phyloP scores from a whole-genome alignment of 2,888 invertebrate genomes.

The Pterostichus niger region DNA sequence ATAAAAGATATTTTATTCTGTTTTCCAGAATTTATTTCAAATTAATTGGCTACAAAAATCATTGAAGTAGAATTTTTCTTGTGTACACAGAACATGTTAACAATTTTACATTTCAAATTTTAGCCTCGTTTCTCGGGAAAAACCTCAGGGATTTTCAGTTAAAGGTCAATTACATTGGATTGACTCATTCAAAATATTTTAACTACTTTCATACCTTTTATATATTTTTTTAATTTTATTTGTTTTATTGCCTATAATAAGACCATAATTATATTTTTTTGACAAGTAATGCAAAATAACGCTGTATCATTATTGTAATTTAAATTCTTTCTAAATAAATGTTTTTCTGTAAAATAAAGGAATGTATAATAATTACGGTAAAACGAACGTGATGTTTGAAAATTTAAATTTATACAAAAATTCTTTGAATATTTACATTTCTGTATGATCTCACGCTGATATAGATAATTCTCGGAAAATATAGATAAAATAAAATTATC shows the following conservation, averaged over 20 bases:
- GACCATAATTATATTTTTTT: constrained; percentile 22
- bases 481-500: too few relatives aligned
- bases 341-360: not conserved
- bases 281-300: constrained; percentile 1
- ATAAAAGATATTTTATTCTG: not conserved
- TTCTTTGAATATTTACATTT: too few relatives aligned
- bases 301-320: constrained; percentile 10
- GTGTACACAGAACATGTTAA: not conserved
- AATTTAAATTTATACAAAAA: too few relatives aligned
- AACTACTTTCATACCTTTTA: not conserved
- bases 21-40: not conserved
- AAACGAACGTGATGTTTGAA: too few relatives aligned
- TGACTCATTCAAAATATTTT: constrained; percentile 15
- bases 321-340: constrained; percentile 7
- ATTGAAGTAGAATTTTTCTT: constrained; percentile 3
- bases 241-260: not conserved
- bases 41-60: not conserved
- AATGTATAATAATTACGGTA: too few relatives aligned
- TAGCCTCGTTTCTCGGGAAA: constrained; percentile 34
- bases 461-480: too few relatives aligned
- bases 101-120: constrained; percentile 23
- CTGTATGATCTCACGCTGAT: too few relatives aligned
- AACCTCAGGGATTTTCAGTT: constrained; percentile 45
- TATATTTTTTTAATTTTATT: not conserved
- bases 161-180: constrained; percentile 51